Conservation (phyloP, 2,888 invertebrate species). For the Megamerina dolium region DNA sequence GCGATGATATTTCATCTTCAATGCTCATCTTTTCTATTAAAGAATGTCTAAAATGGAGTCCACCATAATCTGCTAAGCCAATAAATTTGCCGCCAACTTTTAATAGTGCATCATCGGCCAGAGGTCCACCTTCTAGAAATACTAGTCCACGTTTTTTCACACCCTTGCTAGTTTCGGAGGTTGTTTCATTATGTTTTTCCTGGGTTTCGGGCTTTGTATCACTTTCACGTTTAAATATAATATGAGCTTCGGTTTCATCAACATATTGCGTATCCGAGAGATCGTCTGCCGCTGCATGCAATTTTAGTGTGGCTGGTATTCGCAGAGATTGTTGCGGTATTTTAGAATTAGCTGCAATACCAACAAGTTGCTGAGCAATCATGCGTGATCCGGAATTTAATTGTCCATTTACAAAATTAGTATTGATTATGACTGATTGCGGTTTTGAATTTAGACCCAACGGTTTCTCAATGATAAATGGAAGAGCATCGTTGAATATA, state of each 20-base stretch:
- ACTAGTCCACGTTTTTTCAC: conserved; percentile 62
- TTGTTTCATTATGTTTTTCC: conserved; percentile 3
- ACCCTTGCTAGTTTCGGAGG: background rate
- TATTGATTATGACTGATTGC: conserved; percentile 40
- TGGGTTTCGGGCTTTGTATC: conserved; percentile 11
- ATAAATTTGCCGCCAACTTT: conserved; percentile 53
- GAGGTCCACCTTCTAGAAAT: conserved; percentile 60
- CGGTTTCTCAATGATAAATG: background rate
- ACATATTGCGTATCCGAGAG: conserved; percentile 61
- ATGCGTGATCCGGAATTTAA: conserved; percentile 54
- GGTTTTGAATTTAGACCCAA: conserved; percentile 13
- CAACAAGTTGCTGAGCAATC: conserved; percentile 55
- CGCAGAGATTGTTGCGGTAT: conserved; percentile 15
- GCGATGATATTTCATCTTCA: conserved; percentile 52
- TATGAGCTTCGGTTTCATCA: conserved; percentile 51
- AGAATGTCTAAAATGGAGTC: conserved; percentile 59
- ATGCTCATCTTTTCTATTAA: conserved; percentile 49
- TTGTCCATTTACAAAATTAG: conserved; percentile 61
- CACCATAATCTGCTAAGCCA: conserved; percentile 67
- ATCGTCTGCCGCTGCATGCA: no score
- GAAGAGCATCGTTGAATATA: background rate
- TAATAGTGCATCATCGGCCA: conserved; percentile 60
- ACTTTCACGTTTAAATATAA: conserved; percentile 38
- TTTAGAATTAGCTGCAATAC: conserved; percentile 21
- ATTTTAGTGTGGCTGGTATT: conserved; percentile 12